These are phyloP conservation scores for Hypothenemus hampei DNA, from an alignment of 1,140 invertebrate genomes.

Conservation along the genomic window DNA sequence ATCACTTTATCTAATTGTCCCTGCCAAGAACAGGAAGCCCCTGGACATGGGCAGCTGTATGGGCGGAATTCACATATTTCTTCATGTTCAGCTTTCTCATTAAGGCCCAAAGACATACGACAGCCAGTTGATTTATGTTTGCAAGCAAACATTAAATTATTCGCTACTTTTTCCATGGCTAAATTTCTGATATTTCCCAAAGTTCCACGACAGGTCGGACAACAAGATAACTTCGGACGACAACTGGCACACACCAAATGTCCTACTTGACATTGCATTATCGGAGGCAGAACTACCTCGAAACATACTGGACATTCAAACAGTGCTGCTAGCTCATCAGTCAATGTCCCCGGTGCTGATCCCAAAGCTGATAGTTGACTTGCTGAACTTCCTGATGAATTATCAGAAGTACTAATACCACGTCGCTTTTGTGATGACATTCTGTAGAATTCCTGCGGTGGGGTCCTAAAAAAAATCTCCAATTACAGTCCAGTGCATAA, in stretches of 20 bases:
- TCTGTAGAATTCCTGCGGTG: not conserved
- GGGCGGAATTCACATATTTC: conserved; percentile 96
- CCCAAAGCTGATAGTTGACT: conserved; percentile 29
- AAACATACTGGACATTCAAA: conserved; percentile 99
- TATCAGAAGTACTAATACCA: conserved; percentile 31
- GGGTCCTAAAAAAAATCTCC: conserved; percentile 2
- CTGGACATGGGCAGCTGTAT: conserved; percentile 97
- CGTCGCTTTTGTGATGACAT: conserved; percentile 34
- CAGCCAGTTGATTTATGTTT: conserved; percentile 98
- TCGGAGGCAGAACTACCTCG: conserved; percentile 98
- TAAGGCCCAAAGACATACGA: conserved; percentile 84
- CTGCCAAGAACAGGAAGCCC: conserved; percentile 98
- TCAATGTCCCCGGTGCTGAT: conserved; percentile 53
- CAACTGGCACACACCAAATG: conserved; percentile 92
- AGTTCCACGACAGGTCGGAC: conserved; percentile 95
- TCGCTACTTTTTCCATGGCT: conserved; percentile 99
- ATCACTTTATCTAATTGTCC: conserved; percentile 60
- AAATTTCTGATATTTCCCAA: conserved; percentile 96
- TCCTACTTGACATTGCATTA: conserved; percentile 82
- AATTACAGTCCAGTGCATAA: not conserved
- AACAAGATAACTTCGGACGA: conserved; percentile 92
- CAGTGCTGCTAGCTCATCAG: conserved; percentile 85
- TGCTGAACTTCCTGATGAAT: conserved; percentile 30
- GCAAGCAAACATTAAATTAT: conserved; percentile 97
- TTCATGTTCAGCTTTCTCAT: conserved; percentile 97